A percentile compares a stretch with the other conserved stretches of the same genome.
phyloP scores from a whole-genome alignment of 1,140 invertebrate species.

The Aphis gossypii region DNA sequence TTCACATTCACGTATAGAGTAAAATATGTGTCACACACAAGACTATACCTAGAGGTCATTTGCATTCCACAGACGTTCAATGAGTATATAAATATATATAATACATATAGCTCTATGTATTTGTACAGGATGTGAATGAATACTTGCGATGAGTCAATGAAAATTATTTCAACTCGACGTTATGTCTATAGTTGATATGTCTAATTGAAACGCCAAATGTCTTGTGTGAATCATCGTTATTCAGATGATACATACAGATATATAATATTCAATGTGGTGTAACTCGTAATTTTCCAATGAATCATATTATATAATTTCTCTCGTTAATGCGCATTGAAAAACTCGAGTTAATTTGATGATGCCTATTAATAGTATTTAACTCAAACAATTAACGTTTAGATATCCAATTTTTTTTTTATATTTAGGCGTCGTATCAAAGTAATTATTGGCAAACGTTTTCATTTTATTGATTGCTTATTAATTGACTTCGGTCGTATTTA shows the following conservation, averaged over 20 bases:
- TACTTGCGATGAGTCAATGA: conserved; percentile 35
- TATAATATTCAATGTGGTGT: background rate
- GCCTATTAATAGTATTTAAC: background rate
- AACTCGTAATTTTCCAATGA: background rate
- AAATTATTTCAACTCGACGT: background rate
- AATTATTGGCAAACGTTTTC: background rate
- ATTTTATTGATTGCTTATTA: background rate
- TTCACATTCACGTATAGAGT: background rate
- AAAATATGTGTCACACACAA: background rate
- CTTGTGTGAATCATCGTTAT: background rate
- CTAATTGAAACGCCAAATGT: conserved; percentile 31
- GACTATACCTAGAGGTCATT: conserved; percentile 25
- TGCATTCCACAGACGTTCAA: background rate
- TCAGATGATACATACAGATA: background rate
- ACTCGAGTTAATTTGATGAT: background rate
- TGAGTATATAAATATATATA: background rate
- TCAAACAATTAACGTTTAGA: background rate
- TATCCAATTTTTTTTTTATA: background rate
- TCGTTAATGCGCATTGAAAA: background rate
- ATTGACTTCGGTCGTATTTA: background rate
- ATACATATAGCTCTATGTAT: background rate
- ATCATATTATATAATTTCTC: background rate
- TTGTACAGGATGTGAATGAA: conserved; percentile 23
- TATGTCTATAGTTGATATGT: conserved; percentile 1
- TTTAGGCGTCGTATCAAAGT: background rate